Conservation (phyloP, 2,113 vertebrate species). For the Pterocles orientalis region DNA sequence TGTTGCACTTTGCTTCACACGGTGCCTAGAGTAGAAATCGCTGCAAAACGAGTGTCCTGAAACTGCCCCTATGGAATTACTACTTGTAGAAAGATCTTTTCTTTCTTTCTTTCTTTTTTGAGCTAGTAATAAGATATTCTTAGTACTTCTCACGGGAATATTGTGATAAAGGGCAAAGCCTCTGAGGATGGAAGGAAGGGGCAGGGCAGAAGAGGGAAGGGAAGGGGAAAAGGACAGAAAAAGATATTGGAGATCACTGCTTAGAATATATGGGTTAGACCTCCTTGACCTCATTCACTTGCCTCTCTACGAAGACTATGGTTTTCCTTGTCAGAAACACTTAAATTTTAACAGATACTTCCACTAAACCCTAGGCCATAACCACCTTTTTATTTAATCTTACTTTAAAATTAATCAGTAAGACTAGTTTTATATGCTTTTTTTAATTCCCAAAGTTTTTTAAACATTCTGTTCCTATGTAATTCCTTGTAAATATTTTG, state of each 20-base stretch:
- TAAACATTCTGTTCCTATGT: background rate
- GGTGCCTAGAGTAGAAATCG: background rate
- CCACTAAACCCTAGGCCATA: background rate
- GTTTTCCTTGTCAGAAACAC: background rate
- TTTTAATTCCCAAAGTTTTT: background rate
- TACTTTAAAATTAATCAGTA: background rate
- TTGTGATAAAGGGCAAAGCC: background rate
- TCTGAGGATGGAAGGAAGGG: conserved; percentile 22
- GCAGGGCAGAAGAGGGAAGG: background rate
- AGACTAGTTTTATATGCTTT: background rate
- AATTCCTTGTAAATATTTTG: background rate
- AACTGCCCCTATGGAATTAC: background rate
- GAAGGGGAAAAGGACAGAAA: background rate
- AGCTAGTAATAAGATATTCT: background rate
- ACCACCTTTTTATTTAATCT: background rate
- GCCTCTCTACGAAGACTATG: background rate
- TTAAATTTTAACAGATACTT: conserved; percentile 13
- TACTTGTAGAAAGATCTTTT: background rate
- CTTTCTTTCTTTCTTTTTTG: background rate
- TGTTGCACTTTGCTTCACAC: background rate
- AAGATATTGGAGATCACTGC: background rate
- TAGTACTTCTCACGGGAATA: background rate
- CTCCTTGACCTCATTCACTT: background rate
- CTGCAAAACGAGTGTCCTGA: background rate
- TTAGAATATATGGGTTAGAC: background rate